Evolutionary conservation across 2,888 invertebrate species (phyloP), one percentile per base, ranked within the genome.

Genomic region (Atrina japonica): DNA sequence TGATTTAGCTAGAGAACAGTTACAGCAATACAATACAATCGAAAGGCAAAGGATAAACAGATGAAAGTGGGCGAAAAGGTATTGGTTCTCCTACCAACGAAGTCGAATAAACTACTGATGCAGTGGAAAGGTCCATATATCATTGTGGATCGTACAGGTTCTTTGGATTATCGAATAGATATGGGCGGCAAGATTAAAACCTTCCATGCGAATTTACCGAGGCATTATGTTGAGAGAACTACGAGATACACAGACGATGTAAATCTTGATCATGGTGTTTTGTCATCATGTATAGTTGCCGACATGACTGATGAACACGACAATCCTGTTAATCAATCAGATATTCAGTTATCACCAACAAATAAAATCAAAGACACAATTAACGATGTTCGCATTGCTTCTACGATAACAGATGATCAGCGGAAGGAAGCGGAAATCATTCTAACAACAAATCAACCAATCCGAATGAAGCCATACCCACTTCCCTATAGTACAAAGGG

Each of bases 51-150:
- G 43, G 23, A 45, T 1, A 58, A 70, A 27, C 40, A 45, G 3
- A 68, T 78, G 9, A 21, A 65, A 25, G 61, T 55, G n/a, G 76
- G 76, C 11, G 64, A 74, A 11, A 64, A 63, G 43, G 75, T 73
- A n/a, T 49, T 74, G 18, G 27, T 77, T 6, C 45, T 77, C 2
- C 53, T 76, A n/a, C 77, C 73, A 3, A 69, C 65, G 0, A 49
- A 66, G 2, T 6, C 63, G 23, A 74, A 77, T 43, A 79, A 79
- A 41, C 63, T 79, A 9, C 29, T 61, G 30, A 59, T 71, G 63
- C 60, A 70, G 14, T 75, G 76, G 73, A 66, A 69, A 58, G 78
- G 80, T n/a, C 77, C 78, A 9, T 78, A 41, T 45, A 40, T 7
- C 5, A 49, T 75, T 23, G 40, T 29, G n/a, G 69, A 55, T 27